Evolutionary conservation across 2,113 vertebrate genomes (phyloP).

Genomic region (Bufo gargarizans): DNA sequence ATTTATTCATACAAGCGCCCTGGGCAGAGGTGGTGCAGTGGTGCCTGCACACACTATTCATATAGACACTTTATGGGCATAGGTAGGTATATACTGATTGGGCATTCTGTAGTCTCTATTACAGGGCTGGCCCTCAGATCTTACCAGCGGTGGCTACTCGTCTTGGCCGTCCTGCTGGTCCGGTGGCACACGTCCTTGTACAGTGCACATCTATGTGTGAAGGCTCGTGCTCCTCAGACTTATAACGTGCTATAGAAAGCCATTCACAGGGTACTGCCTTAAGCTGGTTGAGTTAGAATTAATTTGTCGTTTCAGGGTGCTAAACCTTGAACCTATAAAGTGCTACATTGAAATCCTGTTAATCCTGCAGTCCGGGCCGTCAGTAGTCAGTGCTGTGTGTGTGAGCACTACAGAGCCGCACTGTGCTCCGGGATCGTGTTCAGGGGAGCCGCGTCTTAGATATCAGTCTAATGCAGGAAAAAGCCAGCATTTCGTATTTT

Average conservation of each 20-base stretch:
- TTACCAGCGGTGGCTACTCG: background rate
- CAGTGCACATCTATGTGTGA: background rate
- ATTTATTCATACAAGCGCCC: background rate
- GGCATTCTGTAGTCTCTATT: background rate
- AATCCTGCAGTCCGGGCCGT: constrained; percentile 14
- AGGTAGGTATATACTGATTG: background rate
- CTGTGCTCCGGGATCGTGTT: constrained; percentile 30
- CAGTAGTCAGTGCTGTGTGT: constrained; percentile 30
- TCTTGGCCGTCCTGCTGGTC: background rate
- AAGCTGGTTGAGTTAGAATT: constrained; percentile 17
- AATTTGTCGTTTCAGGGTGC: constrained; percentile 36
- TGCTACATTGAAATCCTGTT: constrained; percentile 37
- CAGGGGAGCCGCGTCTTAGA: constrained; percentile 33
- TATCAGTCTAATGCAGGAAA: constrained; percentile 18
- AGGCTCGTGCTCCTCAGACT: background rate
- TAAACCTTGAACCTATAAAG: constrained; percentile 41
- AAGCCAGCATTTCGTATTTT: constrained; percentile 23
- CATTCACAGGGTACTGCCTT: background rate
- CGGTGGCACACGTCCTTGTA: background rate
- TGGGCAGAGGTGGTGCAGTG: background rate
- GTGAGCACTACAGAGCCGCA: constrained; percentile 32
- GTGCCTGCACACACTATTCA: background rate
- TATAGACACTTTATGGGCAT: background rate
- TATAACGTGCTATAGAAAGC: constrained; percentile 8
- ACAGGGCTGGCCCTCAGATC: background rate